Conservation (phyloP, 2,888 invertebrate genomes). For the Itoplectis maculator region DNA sequence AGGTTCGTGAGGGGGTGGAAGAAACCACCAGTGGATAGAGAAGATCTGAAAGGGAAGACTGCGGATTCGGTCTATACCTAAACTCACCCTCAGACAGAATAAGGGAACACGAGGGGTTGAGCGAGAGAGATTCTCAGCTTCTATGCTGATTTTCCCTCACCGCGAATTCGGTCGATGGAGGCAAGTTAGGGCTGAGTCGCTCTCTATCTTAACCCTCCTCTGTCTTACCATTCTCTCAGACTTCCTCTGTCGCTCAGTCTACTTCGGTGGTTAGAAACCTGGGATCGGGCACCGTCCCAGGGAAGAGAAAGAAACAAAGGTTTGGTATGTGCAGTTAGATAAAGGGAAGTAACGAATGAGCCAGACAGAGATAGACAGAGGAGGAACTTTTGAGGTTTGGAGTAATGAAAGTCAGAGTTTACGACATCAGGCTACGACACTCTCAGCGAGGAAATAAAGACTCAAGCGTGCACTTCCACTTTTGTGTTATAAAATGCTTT, state of each 20-base stretch:
- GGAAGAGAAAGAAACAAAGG: constrained; percentile 31
- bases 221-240: constrained; percentile 55
- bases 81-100: constrained; percentile 62
- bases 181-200: constrained; percentile 55
- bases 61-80: constrained; percentile 55
- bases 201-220: constrained; percentile 41
- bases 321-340: constrained; percentile 12
- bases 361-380: neutral
- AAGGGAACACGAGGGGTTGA: constrained; percentile 40
- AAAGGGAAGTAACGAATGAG: constrained; percentile 3
- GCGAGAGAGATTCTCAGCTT: constrained; percentile 57
- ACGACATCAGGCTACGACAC: constrained; percentile 12
- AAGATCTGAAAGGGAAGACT: constrained; percentile 57
- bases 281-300: neutral
- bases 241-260: constrained; percentile 40
- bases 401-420: constrained; percentile 6
- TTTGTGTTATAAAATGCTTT: constrained; percentile 1
- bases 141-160: constrained; percentile 68
- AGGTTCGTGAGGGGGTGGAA: constrained; percentile 21
- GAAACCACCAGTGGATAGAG: constrained; percentile 45
- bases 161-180: constrained; percentile 50
- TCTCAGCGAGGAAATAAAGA: constrained; percentile 1
- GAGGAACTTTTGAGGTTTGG: neutral
- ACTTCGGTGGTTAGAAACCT: constrained; percentile 40
- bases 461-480: neutral